Percentiles rank a stretch among this genome's conserved stretches.
These are phyloP conservation scores for Anoplophora glabripennis DNA, from an alignment of 1,140 invertebrate species.

Conservation along the genomic window DNA sequence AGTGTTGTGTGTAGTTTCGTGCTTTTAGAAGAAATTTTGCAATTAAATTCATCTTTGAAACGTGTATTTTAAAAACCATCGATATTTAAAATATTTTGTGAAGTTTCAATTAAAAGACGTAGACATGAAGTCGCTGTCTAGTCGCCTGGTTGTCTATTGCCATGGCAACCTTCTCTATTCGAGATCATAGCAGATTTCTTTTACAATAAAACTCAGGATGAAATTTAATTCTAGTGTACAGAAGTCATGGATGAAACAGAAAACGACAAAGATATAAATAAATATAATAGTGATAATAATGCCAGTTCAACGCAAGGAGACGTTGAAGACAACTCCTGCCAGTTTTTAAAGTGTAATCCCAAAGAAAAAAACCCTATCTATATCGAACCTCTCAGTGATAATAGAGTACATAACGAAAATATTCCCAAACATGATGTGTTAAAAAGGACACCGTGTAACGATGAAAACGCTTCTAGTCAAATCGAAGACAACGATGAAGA, in stretches of 20 bases:
- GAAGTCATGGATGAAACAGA: conserved; percentile 17
- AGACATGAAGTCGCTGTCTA: neutral
- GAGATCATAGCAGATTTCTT: conserved; percentile 16
- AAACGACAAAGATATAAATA: neutral
- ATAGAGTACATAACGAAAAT: neutral
- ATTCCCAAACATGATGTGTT: conserved; percentile 2
- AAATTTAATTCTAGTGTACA: neutral
- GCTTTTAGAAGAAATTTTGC: no score
- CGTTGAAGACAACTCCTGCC: conserved; percentile 16
- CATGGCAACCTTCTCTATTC: conserved; percentile 31
- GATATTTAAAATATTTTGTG: no score
- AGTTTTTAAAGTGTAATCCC: conserved; percentile 33
- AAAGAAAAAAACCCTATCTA: conserved; percentile 20
- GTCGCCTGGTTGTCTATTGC: conserved; percentile 37
- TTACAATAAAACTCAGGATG: conserved; percentile 1
- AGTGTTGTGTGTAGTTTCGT: no score
- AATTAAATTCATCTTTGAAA: no score
- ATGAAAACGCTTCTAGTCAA: conserved; percentile 1
- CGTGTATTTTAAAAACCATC: no score
- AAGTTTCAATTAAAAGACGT: no score
- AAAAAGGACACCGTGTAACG: conserved; percentile 18
- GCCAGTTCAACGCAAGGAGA: conserved; percentile 11
- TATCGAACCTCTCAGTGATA: conserved; percentile 7
- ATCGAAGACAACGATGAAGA: conserved; percentile 11
- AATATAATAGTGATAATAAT: conserved; percentile 17